Evolutionary conservation across 2,888 invertebrate genomes (phyloP), one percentile per base, ranked within the genome.

Genomic region (Andrena bucephala): DNA sequence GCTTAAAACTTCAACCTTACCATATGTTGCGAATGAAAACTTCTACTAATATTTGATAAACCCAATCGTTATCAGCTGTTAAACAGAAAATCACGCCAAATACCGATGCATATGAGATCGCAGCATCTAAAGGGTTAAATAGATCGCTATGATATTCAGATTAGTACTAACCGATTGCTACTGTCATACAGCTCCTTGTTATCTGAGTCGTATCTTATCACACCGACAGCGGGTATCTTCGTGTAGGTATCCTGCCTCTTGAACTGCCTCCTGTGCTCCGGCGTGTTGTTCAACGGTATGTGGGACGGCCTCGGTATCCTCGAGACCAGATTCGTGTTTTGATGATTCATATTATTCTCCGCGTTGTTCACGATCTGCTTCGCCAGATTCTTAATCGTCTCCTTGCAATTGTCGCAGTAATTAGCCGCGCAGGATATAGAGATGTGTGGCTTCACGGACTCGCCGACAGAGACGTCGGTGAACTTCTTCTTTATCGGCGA

Each of bases 381-480:
- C 16, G 95, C 95, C 83, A 95, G 93, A 80, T 94, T 94, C 80
- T 95, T 95, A 13, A 95, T 95, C 54, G 95, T 95, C 87, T 95
- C 95, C 89, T 95, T 95, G 90, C 96, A 96, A 82, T 95, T 95
- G 91, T 96, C 96, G 94, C 96, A 96, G 86, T 95, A 95, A 86
- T 95, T 95, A 33, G 94, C 95, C 57, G 95, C 94, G 85, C 95
- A 94, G 16, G 95, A 94, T 42, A 95, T 94, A 0, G 94, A 94
- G 60, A 95, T 94, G 69, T 95, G 94, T 0, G 87, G 94, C 87
- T 94, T 94, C 1, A 95, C 92, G 10, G 95, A 94, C 31, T 95
- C 95, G 0, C 95, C 95, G 52, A 95, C 95, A 24, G 95, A 95
- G 0, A 95, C 95, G 85, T 95, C 95, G 5, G 93, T 92, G 65